Base-by-base conservation (phyloP, 2,113 vertebrate genomes). In the Onychorhynchus coronatus region DNA sequence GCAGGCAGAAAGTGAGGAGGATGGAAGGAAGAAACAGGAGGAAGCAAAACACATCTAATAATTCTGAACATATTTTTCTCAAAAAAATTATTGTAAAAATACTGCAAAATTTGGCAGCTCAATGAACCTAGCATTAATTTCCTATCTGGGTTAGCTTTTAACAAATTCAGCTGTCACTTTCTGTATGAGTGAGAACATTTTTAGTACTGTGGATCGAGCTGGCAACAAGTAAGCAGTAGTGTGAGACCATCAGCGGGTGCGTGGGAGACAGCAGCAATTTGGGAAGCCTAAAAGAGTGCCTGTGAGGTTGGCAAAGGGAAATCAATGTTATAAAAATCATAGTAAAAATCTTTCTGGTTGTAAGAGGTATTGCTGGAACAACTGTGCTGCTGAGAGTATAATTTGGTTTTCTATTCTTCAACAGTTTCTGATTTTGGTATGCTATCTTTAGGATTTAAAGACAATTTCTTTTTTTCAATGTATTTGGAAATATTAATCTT, bases 211-310 rank as follows among this genome's bases (percentile, higher is more conserved):
- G 35, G 53, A 78, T 85, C 4, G 33, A 82, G 62, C 88, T 91
- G 63, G 71, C 56, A 91, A 94, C 53, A 96, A 91, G 72, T 75
- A 76, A 95, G 49, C 92, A 94, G 78, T 61, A 56, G 80, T 55
- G 58, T 78, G 76, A 97, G 85, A 95, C 95, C 89, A 89, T 93
- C 83, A 96, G 94, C 75, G 92, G 88, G 47, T 86, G 42, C 0
- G 44, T 81, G 68, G 89, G 80, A 96, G 75, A 90, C 58, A 80
- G 46, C 75, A 92, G 76, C 55, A 71, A 25, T 83, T 72, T 74
- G 31, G 79, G 68, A 88, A 95, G 30, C 19, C 68, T 68, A 55
- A 71, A 61, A 55, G 31, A 81, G 41, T n/a, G 23, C 25, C 33
- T 63, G 28, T 76, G 74, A 83, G 83, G 31, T 68, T 88, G 27